Percentiles rank a stretch among this genome's conserved stretches.
These are phyloP conservation scores for Hipparchia sbordonii DNA, from an alignment of 2,888 invertebrate species.

Conservation along the genomic window DNA sequence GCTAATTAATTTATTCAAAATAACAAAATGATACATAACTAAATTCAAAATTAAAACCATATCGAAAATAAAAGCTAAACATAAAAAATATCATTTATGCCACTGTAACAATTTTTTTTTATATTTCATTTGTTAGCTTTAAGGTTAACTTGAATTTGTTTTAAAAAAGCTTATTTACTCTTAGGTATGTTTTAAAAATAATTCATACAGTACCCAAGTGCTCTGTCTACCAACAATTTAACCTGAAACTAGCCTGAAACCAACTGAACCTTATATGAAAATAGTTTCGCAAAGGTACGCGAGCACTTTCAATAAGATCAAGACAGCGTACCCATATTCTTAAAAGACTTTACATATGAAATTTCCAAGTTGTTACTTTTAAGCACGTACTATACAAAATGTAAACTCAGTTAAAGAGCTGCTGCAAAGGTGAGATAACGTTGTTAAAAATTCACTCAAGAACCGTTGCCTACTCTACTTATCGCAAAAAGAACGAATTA, in stretches of 20 bases:
- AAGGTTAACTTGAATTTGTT: not conserved
- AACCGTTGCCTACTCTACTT: not conserved
- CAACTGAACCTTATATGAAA: not conserved
- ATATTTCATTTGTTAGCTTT: too few relatives aligned
- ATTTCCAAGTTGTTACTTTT: constrained; percentile 3
- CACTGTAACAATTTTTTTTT: too few relatives aligned
- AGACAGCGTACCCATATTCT: not conserved
- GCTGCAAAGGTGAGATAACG: constrained; percentile 5
- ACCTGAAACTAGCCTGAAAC: not conserved
- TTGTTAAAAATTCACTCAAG: not conserved
- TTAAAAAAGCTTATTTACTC: not conserved
- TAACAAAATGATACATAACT: too few relatives aligned
- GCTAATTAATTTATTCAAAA: too few relatives aligned
- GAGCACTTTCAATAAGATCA: not conserved
- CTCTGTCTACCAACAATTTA: not conserved
- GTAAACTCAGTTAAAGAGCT: not conserved
- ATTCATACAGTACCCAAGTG: not conserved
- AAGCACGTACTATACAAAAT: constrained; percentile 2
- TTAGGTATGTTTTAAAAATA: not conserved
- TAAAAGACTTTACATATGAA: constrained; percentile 14
- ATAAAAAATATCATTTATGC: too few relatives aligned
- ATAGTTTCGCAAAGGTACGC: constrained; percentile 2
- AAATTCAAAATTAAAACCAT: too few relatives aligned
- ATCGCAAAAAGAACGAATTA: too few relatives aligned
- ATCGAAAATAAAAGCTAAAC: too few relatives aligned